Evolutionary conservation across 2,888 invertebrate genomes (phyloP).

Genomic region (Mylabris sibirica): DNA sequence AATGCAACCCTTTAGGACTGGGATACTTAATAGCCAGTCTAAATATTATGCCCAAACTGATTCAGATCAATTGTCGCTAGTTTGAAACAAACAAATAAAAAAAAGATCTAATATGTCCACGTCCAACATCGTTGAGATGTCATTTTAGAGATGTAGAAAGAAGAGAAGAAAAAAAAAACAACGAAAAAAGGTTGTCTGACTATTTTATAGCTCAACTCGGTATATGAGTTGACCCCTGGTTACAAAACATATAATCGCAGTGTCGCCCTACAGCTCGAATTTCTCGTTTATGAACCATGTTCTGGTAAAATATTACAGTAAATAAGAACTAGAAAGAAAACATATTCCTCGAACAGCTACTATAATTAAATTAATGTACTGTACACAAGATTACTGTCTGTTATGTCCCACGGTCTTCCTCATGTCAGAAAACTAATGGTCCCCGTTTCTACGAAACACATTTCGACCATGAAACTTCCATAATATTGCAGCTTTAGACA

Average conservation of each 20-base stretch:
- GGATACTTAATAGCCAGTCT: not conserved
- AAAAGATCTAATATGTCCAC: constrained; percentile 3
- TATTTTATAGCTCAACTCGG: constrained; percentile 35
- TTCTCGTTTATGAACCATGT: constrained; percentile 35
- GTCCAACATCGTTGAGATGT: constrained; percentile 25
- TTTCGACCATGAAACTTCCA: constrained; percentile 33
- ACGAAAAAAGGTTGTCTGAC: constrained; percentile 27
- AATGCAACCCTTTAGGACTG: not conserved
- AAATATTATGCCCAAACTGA: not conserved
- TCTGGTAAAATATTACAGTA: constrained; percentile 31
- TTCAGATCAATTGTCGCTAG: not conserved
- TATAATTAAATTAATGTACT: constrained; percentile 50
- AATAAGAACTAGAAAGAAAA: constrained; percentile 34
- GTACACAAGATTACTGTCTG: constrained; percentile 39
- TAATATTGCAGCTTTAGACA: constrained; percentile 10
- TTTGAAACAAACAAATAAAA: not conserved
- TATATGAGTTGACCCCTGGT: constrained; percentile 37
- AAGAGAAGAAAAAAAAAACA: not conserved
- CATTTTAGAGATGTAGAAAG: constrained; percentile 22
- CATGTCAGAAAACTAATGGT: constrained; percentile 34
- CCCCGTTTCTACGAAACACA: constrained; percentile 32
- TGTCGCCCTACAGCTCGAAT: constrained; percentile 36
- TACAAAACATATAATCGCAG: constrained; percentile 32
- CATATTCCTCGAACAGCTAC: constrained; percentile 43
- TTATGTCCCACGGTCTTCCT: constrained; percentile 37